Evolutionary conservation across 2,113 vertebrate genomes (phyloP), one percentile per base, ranked within the genome.

Genomic region (Illadopsis cleaveri): DNA sequence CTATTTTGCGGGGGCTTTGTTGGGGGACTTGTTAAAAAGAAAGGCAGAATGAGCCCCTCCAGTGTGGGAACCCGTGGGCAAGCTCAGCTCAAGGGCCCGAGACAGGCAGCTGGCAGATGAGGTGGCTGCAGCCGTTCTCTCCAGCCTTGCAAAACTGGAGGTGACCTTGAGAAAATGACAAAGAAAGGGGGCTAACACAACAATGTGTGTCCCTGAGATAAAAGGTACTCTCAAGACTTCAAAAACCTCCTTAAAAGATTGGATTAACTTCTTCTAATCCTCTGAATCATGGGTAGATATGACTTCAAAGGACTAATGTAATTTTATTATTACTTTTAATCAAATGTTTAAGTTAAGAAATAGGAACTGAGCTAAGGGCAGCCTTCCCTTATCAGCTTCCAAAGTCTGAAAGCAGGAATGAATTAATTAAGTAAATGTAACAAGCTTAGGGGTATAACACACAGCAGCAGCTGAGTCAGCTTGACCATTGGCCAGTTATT

Each of bases 241-340:
- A 95, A 95, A 95, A 94, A 70, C 33, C 16, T 88, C 61, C 72
- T 75, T 83, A 68, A 90, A 93, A 93, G 64, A 95, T 90, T 89
- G 76, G 76, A 96, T 96, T 96, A 89, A 82, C 71, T 89, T 92
- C n/a, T 76, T 94, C 66, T 93, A 90, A 94, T 78, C 65, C 82
- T 76, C 88, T 92, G 83, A 94, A 92, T 92, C 88, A 78, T 42
- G 76, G 57, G 37, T 51, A 89, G 94, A 93, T 94, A 73, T 3
- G 82, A 94, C 90, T 95, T 95, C 94, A 96, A 96, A 96, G 62
- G 83, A 92, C 70, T 96, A 96, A 93, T 78, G 83, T 83, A 96
- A 93, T 97, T 96, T 96, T 93, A 92, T 96, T 96, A 89, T 94
- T 90, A 79, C 70, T 86, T 89, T 91, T 91, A 96, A 96, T 96